A percentile compares a stretch with the other conserved stretches of the same genome.
phyloP scores from a whole-genome alignment of 2,888 invertebrate genomes.

The Cenopis cana region DNA sequence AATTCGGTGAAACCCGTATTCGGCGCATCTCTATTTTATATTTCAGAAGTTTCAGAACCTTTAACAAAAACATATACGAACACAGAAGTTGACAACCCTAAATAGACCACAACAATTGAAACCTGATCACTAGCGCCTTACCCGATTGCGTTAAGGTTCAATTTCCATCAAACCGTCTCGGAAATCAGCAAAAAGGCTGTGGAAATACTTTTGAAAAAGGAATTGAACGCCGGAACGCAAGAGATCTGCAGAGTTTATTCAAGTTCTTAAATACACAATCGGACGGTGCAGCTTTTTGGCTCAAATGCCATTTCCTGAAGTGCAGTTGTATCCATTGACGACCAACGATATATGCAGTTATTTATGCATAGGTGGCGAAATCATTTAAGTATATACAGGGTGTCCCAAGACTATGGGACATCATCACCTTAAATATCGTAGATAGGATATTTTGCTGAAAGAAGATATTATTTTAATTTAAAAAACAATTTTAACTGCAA shows the following conservation, averaged over 20 bases:
- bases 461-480: no score
- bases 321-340: neutral
- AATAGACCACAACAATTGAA: constrained; percentile 24
- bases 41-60: no score
- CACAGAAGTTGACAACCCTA: constrained; percentile 39
- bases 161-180: constrained; percentile 12
- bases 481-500: no score
- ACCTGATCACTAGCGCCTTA: constrained; percentile 16
- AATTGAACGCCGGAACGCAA: constrained; percentile 35
- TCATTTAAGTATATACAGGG: no score
- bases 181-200: constrained; percentile 23
- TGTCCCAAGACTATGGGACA: no score
- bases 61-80: no score
- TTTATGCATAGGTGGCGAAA: no score
- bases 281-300: constrained; percentile 19
- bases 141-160: constrained; percentile 16
- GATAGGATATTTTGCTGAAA: no score
- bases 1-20: no score
- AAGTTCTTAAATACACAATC: constrained; percentile 39
- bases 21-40: no score
- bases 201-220: constrained; percentile 35
- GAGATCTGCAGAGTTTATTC: constrained; percentile 40
- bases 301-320: constrained; percentile 14
- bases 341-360: no score
- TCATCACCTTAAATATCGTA: no score